Conservation (phyloP, 2,888 invertebrate species). For the Parasteatoda lunata region DNA sequence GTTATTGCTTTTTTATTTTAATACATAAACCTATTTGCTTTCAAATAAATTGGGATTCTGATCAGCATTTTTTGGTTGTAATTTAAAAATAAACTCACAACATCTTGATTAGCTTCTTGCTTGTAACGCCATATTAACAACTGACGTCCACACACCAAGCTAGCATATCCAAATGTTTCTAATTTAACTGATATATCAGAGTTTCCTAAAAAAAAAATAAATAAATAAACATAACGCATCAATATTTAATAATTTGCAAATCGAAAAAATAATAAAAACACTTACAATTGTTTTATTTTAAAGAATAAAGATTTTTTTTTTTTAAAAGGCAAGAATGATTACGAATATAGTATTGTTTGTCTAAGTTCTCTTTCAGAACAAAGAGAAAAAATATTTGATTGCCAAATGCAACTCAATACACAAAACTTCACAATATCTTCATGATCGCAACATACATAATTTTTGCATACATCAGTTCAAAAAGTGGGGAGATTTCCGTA, state of each 20-base stretch:
- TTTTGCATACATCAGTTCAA: no score
- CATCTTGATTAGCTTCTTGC: conserved; percentile 64
- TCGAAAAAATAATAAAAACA: background rate
- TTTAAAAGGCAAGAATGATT: no score
- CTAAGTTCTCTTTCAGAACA: background rate
- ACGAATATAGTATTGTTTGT: no score
- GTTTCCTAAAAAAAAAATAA: conserved; percentile 71
- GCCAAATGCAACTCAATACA: background rate
- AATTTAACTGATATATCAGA: conserved; percentile 79
- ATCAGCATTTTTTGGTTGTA: background rate
- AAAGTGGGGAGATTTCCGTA: no score
- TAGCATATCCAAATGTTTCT: conserved; percentile 84
- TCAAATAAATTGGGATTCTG: background rate
- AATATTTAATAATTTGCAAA: background rate
- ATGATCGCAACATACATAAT: no score
- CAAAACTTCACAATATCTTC: background rate
- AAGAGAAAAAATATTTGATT: background rate
- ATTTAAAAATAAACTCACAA: conserved; percentile 27
- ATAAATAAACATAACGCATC: background rate
- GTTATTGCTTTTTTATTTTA: no score
- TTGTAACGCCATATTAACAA: conserved; percentile 85
- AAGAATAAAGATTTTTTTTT: background rate
- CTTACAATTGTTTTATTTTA: background rate
- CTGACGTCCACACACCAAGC: conserved; percentile 89
- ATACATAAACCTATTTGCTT: no score